Conservation (phyloP, 2,888 invertebrate genomes). For the Phortica okadai region DNA sequence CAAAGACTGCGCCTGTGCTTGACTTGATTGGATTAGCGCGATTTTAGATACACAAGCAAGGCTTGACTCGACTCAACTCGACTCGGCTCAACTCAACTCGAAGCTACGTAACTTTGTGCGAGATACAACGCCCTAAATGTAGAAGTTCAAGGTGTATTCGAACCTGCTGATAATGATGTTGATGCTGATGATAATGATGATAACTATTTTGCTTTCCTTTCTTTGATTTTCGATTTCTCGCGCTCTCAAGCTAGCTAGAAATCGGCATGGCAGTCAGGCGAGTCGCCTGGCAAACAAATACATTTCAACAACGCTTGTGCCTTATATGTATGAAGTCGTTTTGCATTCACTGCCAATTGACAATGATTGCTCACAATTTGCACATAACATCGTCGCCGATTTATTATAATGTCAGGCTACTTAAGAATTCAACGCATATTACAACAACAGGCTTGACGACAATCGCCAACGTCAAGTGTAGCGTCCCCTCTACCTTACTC, state of each 20-base stretch:
- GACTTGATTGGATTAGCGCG: conserved; percentile 34
- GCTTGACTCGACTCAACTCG: too few species aligned
- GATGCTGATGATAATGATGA: conserved; percentile 19
- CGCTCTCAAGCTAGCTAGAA: too few species aligned
- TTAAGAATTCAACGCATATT: not conserved
- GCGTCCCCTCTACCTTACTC: not conserved
- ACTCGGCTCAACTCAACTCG: too few species aligned
- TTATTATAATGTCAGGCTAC: conserved; percentile 8
- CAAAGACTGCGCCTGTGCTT: conserved; percentile 10
- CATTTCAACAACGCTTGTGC: conserved; percentile 44
- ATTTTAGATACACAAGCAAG: conserved; percentile 39
- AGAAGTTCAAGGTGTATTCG: too few species aligned
- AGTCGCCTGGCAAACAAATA: too few species aligned
- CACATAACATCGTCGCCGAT: conserved; percentile 47
- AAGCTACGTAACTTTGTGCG: too few species aligned
- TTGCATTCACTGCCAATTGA: conserved; percentile 64
- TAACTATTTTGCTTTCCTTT: too few species aligned
- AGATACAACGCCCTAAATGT: too few species aligned
- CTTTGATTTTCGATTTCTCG: too few species aligned
- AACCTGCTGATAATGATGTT: conserved; percentile 15
- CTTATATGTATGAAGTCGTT: conserved; percentile 47
- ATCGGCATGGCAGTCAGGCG: too few species aligned
- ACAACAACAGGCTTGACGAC: conserved; percentile 36
- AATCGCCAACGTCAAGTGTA: not conserved
- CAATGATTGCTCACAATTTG: conserved; percentile 70